Evolutionary conservation across 2,797 vertebrate species (phyloP).

Genomic region (Hippopotamyrus pictus): DNA sequence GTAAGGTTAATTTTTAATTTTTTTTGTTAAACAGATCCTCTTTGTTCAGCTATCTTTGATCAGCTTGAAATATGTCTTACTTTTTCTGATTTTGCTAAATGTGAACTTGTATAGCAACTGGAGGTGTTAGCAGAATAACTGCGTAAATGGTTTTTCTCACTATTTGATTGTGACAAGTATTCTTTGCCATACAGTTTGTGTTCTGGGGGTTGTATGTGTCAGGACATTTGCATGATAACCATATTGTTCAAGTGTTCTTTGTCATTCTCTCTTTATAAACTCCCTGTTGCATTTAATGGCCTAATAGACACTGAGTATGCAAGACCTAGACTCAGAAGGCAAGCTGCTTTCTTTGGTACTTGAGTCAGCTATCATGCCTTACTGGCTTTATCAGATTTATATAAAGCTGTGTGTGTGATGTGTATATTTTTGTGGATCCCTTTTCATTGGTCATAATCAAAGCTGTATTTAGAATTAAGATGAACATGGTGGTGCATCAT

Average conservation of each 20-base stretch:
- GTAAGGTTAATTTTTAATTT: neutral
- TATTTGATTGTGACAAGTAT: neutral
- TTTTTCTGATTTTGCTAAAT: neutral
- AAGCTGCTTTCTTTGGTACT: neutral
- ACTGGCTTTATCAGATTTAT: neutral
- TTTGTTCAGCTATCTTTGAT: neutral
- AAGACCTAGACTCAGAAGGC: neutral
- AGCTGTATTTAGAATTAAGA: neutral
- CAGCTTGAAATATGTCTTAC: neutral
- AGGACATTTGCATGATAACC: neutral
- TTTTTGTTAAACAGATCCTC: neutral
- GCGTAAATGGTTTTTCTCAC: neutral
- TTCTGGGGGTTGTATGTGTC: neutral
- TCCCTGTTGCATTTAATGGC: neutral
- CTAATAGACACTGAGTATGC: neutral
- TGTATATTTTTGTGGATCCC: neutral
- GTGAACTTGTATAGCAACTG: neutral
- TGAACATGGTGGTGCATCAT: neutral
- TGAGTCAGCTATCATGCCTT: conserved; percentile 2
- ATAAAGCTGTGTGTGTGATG: neutral
- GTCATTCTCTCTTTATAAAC: neutral
- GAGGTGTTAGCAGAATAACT: neutral
- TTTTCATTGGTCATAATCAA: neutral
- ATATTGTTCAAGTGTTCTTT: neutral
- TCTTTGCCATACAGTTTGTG: neutral